These are phyloP conservation scores for Cephalopholis sonnerati DNA, from an alignment of 2,113 vertebrate genomes.

Conservation along the genomic window DNA sequence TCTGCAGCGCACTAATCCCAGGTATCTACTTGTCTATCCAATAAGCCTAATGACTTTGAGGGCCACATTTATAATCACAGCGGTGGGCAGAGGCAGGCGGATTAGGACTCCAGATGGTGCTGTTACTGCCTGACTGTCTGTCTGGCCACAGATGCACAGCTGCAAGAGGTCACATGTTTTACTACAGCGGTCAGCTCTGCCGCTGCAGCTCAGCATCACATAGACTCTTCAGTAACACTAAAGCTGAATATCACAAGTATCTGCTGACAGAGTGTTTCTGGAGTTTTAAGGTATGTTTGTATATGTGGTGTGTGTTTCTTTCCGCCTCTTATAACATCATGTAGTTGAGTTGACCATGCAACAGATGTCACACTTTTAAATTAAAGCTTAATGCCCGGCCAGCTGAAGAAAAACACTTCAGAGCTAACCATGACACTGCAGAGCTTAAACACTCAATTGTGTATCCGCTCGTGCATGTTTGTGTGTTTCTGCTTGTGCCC, in stretches of 20 bases:
- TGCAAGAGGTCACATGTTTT: constrained; percentile 76
- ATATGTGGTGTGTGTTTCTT: constrained; percentile 7
- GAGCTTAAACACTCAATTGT: constrained; percentile 58
- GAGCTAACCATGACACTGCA: constrained; percentile 67
- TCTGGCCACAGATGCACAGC: constrained; percentile 59
- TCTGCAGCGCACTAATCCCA: constrained; percentile 45
- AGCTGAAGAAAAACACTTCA: constrained; percentile 68
- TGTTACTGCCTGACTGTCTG: constrained; percentile 64
- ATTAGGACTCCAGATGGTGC: constrained; percentile 81
- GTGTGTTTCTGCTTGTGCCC: constrained; percentile 5
- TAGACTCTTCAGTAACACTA: constrained; percentile 10
- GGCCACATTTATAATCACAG: constrained; percentile 60
- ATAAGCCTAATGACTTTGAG: constrained; percentile 76
- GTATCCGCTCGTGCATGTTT: constrained; percentile 17
- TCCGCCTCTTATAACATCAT: constrained; percentile 2
- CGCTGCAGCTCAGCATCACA: constrained; percentile 6
- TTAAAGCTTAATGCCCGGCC: constrained; percentile 74
- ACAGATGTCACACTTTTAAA: constrained; percentile 78
- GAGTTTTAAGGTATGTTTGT: constrained; percentile 21
- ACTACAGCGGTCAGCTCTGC: constrained; percentile 47
- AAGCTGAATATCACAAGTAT: constrained; percentile 7
- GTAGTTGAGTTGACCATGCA: constrained; percentile 42
- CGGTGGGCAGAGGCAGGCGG: constrained; percentile 61
- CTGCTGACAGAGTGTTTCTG: constrained; percentile 13
- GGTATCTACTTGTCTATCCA: constrained; percentile 53